Conservation (phyloP, 2,797 vertebrate species). For the Lepus oiostolus region DNA sequence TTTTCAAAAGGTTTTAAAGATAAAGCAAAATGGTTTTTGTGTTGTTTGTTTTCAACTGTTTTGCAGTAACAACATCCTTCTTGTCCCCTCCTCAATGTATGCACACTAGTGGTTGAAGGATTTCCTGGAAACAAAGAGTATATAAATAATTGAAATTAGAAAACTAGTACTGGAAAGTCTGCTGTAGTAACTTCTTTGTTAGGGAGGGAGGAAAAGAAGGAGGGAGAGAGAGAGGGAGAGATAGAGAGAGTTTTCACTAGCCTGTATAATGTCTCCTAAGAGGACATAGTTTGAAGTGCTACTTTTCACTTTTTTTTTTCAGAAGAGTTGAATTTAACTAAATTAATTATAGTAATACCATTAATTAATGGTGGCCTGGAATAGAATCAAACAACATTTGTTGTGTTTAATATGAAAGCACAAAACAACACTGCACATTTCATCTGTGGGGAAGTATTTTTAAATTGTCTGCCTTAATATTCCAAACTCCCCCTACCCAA, state of each 20-base stretch:
- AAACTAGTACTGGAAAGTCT: not conserved
- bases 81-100: not conserved
- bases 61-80: too few species aligned
- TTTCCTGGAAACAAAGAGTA: not conserved
- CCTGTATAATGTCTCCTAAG: conserved; percentile 5
- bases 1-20: not conserved
- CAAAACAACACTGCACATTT: not conserved
- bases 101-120: not conserved
- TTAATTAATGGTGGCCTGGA: not conserved
- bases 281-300: conserved; percentile 10
- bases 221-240: not conserved
- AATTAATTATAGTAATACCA: conserved; percentile 47
- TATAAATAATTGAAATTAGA: not conserved
- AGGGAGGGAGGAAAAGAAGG: not conserved
- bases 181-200: not conserved
- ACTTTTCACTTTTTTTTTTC: conserved; percentile 8
- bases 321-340: conserved; percentile 38
- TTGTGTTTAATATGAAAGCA: not conserved
- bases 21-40: not conserved
- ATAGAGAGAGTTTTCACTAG: not conserved
- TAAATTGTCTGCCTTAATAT: conserved; percentile 50
- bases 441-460: not conserved
- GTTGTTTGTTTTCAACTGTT: too few species aligned
- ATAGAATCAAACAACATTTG: not conserved
- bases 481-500: not conserved